phyloP scores from a whole-genome alignment of 2,888 invertebrate genomes.

The Odontothrips loti region DNA sequence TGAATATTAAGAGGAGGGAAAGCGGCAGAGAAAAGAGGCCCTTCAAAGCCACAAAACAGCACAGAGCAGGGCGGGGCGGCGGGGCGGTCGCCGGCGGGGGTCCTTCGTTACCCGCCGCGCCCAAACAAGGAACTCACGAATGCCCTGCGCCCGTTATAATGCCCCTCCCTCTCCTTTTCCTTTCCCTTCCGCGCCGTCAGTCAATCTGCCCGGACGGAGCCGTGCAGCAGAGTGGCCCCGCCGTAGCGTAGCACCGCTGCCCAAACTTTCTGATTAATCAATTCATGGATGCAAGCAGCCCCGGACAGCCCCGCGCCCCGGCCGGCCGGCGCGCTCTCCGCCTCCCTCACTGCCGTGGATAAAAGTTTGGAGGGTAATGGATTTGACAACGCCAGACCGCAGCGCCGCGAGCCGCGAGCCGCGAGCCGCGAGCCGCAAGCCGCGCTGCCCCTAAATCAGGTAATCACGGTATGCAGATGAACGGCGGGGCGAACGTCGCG shows the following conservation, averaged over 20 bases:
- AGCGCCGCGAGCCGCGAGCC: too few species aligned
- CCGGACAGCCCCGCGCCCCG: neutral
- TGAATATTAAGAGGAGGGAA: slow-evolving; percentile 9
- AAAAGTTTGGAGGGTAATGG: neutral
- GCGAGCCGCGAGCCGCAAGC: neutral
- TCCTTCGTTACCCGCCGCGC: too few species aligned
- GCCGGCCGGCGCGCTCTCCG: neutral
- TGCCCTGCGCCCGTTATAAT: too few species aligned
- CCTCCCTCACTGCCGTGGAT: neutral
- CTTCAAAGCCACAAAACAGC: neutral
- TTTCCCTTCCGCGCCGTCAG: too few species aligned
- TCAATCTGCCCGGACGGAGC: neutral
- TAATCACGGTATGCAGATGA: slow-evolving; percentile 2
- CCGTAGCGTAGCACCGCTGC: neutral
- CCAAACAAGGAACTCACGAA: too few species aligned
- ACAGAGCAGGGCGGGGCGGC: neutral
- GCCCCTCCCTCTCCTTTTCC: too few species aligned
- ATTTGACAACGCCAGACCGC: neutral
- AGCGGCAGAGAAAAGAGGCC: neutral
- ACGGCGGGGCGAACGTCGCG: neutral
- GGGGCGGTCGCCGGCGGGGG: neutral
- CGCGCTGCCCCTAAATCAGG: neutral
- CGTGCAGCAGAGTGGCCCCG: neutral
- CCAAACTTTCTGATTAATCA: slow-evolving; percentile 21
- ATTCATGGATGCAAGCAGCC: slow-evolving; percentile 1